Evolutionary conservation across 2,113 vertebrate genomes (phyloP).

Genomic region (Bos javanicus): DNA sequence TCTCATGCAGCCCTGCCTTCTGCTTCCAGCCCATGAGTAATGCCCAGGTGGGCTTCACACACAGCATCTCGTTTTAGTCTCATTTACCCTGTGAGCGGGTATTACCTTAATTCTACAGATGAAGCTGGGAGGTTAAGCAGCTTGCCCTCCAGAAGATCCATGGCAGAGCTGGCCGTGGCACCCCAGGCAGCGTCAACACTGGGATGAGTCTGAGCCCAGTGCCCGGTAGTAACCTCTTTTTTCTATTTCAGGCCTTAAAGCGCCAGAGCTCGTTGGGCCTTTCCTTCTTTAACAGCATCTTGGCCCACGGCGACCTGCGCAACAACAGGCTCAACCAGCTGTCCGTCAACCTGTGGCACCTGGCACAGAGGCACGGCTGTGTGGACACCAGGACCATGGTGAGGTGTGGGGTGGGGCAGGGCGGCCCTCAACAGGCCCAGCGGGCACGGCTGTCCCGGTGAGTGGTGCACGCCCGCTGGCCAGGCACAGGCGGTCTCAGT

Average conservation of each 20-base stretch:
- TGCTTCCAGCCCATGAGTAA: not conserved
- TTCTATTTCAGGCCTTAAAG: constrained; percentile 81
- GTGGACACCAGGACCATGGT: constrained; percentile 92
- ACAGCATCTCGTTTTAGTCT: not conserved
- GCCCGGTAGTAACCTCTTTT: not conserved
- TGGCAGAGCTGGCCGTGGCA: not conserved
- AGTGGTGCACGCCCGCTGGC: fast-evolving
- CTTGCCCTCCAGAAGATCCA: not conserved
- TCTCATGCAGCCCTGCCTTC: not conserved
- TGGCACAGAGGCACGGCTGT: constrained; percentile 94
- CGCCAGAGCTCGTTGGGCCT: constrained; percentile 90
- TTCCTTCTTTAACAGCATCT: constrained; percentile 91
- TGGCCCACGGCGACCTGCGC: constrained; percentile 92
- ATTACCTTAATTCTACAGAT: not conserved
- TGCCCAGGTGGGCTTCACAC: not conserved
- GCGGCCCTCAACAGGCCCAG: not conserved
- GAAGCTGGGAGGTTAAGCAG: not conserved
- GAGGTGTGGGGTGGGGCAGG: constrained; percentile 56
- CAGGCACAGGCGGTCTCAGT: not conserved
- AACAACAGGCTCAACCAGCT: constrained; percentile 98
- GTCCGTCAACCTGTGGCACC: constrained; percentile 94
- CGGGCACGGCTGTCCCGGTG: fast-evolving
- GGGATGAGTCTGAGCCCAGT: no score
- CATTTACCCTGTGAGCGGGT: not conserved
- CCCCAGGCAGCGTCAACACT: not conserved